These are phyloP conservation scores for Trachymyrmex septentrionalis DNA, from an alignment of 1,140 invertebrate genomes.

Conservation along the genomic window DNA sequence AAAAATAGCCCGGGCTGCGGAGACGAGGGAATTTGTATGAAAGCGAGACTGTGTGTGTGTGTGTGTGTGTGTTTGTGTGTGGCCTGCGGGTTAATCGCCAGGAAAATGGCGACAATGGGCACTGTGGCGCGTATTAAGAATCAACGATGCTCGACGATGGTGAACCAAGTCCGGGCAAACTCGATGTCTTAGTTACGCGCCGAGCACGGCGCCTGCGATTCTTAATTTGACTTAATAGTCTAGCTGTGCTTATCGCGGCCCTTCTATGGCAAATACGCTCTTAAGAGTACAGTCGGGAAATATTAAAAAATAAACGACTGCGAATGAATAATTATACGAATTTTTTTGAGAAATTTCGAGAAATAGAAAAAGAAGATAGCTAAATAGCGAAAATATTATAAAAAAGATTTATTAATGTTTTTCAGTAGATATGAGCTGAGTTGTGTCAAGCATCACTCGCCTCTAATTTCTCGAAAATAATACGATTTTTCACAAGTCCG, in stretches of 20 bases:
- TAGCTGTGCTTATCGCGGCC: slow-evolving; percentile 5
- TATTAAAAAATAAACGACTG: neutral
- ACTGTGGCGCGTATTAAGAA: slow-evolving; percentile 72
- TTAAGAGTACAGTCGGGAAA: neutral
- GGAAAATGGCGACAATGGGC: slow-evolving; percentile 82
- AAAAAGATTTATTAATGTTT: slow-evolving; percentile 1
- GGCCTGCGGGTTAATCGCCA: slow-evolving; percentile 81
- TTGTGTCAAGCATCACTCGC: neutral
- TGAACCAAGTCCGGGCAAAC: slow-evolving; percentile 10
- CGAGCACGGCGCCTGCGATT: slow-evolving; percentile 26
- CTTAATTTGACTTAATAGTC: slow-evolving; percentile 45
- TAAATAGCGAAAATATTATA: neutral
- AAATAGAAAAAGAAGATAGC: neutral
- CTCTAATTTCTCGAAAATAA: neutral
- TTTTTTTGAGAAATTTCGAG: neutral
- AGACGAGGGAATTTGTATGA: slow-evolving; percentile 78
- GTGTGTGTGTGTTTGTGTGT: too few relatives aligned
- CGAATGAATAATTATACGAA: slow-evolving; percentile 5
- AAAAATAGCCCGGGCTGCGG: slow-evolving; percentile 79
- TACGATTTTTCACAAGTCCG: neutral
- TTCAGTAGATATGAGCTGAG: neutral
- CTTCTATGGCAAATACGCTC: neutral
- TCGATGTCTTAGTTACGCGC: slow-evolving; percentile 54
- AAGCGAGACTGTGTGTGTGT: slow-evolving; percentile 76
- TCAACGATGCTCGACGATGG: slow-evolving; percentile 64